Base-by-base conservation (phyloP, 2,888 invertebrate species). In the Torymus aiolomorphi region DNA sequence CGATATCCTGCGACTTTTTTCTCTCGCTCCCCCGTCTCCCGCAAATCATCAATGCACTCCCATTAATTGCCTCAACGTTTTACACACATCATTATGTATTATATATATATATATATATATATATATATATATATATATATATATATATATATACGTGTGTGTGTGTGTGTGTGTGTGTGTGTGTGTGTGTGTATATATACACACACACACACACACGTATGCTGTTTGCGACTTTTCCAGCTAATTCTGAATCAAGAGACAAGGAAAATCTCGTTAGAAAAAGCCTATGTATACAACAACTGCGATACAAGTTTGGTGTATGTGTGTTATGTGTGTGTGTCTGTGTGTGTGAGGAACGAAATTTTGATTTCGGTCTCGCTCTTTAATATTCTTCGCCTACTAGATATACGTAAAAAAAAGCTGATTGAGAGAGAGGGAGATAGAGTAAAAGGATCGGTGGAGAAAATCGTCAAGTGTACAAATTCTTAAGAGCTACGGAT, bases 231-330 rank as follows among this genome's bases (percentile, higher is more conserved):
- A 42, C 42, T 42, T 10, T 42, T 42, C 8, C 42, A 42, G 42
- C 42, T 42, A 42, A 42, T 42, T 42, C 4, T 42, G 42, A 77
- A 61, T 77, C 16, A 13, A 71, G 56, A 65, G 63, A 31, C 61
- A 67, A 67, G 24, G 51, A 18, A 59, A 66, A 59, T 61, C 59
- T 59, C 67, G 8, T 70, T 76, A 70, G 62, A 70, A 62, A 70
- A 69, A 61, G 66, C 66, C 66, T 67, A 75, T 18, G 49, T 59
- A 20, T 61, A 66, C 42, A 42, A 42, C 42, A 42, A 42, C 42
- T 42, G 42, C 42, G 8, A 42, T 42, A 5, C 8, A 42, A 42
- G 42, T 42, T 42, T 42, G 42, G 42, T 61, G 18, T 56, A 72
- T 70, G 52, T 20, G 24, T 14, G 11, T 75, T 20, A 12, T 31